Evolutionary conservation across 2,113 vertebrate genomes (phyloP).

Genomic region (Pelodiscus sinensis): DNA sequence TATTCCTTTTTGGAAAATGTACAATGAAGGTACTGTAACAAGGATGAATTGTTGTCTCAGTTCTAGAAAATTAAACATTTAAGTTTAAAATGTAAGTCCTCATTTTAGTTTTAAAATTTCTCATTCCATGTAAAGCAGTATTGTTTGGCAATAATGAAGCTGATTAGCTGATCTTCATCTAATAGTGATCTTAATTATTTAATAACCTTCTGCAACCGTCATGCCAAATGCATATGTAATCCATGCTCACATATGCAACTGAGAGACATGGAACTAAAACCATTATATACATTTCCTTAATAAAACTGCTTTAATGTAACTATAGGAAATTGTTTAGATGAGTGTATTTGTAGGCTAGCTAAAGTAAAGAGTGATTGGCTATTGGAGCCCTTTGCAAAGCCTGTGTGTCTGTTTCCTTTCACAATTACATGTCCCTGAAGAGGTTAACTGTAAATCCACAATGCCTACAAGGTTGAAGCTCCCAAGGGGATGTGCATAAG

Average conservation of each 20-base stretch:
- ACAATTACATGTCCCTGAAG: too few relatives aligned
- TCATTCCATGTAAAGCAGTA: too few relatives aligned
- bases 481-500: too few relatives aligned
- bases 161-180: background rate
- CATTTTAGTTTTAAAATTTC: too few relatives aligned
- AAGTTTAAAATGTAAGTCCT: background rate
- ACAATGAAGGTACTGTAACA: background rate
- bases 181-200: background rate
- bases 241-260: rapidly evolving
- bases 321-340: background rate
- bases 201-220: background rate
- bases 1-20: background rate
- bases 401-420: too few relatives aligned
- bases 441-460: too few relatives aligned
- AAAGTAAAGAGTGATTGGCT: too few relatives aligned
- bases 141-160: background rate
- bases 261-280: background rate
- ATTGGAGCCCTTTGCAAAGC: too few relatives aligned
- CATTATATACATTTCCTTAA: background rate
- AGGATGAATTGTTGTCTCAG: background rate
- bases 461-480: too few relatives aligned
- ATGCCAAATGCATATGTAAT: rapidly evolving
- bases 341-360: too few relatives aligned
- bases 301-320: background rate
- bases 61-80: background rate